phyloP scores from a whole-genome alignment of 1,140 invertebrate species.

The Meloidogyne exigua region DNA sequence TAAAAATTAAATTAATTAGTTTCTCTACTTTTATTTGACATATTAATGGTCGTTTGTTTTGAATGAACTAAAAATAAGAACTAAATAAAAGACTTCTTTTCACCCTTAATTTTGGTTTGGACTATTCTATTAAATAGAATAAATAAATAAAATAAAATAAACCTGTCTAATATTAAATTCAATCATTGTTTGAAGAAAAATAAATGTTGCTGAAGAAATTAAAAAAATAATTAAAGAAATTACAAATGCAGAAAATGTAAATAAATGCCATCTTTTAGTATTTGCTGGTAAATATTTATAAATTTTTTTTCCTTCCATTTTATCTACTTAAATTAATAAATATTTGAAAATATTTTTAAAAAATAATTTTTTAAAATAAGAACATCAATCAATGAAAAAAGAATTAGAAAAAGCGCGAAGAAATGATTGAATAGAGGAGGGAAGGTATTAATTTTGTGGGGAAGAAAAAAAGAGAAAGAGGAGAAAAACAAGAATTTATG shows the following conservation, averaged over 20 bases:
- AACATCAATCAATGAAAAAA: background rate
- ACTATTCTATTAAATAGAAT: too few relatives aligned
- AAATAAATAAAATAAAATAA: background rate
- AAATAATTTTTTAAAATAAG: background rate
- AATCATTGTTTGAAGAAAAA: conserved; percentile 45
- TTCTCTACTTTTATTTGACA: too few relatives aligned
- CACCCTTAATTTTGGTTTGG: too few relatives aligned
- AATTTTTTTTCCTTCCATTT: conserved; percentile 13
- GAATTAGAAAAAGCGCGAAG: background rate
- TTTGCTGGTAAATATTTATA: conserved; percentile 7
- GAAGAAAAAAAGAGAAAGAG: background rate
- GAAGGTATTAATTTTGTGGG: background rate
- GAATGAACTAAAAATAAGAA: too few relatives aligned
- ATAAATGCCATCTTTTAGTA: conserved; percentile 39
- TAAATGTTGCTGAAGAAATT: conserved; percentile 41
- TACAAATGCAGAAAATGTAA: conserved; percentile 32
- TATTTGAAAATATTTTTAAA: too few relatives aligned
- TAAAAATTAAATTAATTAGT: too few relatives aligned
- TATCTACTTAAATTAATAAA: too few relatives aligned
- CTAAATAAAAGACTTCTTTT: too few relatives aligned
- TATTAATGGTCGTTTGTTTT: too few relatives aligned
- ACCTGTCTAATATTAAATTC: conserved; percentile 54
- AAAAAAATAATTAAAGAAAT: conserved; percentile 49
- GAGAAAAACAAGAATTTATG: background rate
- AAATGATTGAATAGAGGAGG: background rate